Percentiles rank a stretch among this genome's conserved stretches.
These are phyloP conservation scores for Pedicia rivosa DNA, from an alignment of 2,888 invertebrate species.

Conservation along the genomic window DNA sequence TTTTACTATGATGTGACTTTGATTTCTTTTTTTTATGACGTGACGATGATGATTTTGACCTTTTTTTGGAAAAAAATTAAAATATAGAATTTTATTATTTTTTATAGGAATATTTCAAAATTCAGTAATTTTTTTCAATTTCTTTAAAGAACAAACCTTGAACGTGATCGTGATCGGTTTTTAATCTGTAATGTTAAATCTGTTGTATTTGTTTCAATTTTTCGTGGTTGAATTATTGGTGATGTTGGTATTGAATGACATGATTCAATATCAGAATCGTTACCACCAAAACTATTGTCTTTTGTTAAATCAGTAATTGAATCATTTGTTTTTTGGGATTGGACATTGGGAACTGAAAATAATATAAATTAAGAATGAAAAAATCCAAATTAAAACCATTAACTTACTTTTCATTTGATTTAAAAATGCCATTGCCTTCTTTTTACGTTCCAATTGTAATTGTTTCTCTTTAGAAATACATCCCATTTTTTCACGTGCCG, in stretches of 20 bases:
- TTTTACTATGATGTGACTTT: slow-evolving; percentile 16
- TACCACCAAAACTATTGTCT: slow-evolving; percentile 11
- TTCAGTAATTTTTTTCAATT: neutral
- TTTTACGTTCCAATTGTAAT: slow-evolving; percentile 56
- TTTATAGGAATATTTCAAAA: neutral
- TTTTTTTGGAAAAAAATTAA: neutral
- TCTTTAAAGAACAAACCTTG: slow-evolving; percentile 6
- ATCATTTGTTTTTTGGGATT: neutral
- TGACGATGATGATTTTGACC: slow-evolving; percentile 14
- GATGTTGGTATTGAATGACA: slow-evolving; percentile 26
- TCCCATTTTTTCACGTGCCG: slow-evolving; percentile 41
- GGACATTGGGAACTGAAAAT: neutral
- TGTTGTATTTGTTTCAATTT: neutral
- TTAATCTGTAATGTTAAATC: neutral
- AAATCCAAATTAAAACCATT: slow-evolving; percentile 7
- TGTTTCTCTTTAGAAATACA: slow-evolving; percentile 36
- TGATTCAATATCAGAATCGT: slow-evolving; percentile 22
- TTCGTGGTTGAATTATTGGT: neutral
- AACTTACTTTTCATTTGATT: slow-evolving; percentile 29
- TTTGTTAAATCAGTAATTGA: neutral
- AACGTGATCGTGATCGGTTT: slow-evolving; percentile 9
- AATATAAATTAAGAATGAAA: neutral
- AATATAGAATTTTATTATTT: neutral
- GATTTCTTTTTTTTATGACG: slow-evolving; percentile 16
- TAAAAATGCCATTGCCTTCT: slow-evolving; percentile 68